Base-by-base conservation (phyloP, 1,140 invertebrate species). In the Pemphigus obesinymphae region DNA sequence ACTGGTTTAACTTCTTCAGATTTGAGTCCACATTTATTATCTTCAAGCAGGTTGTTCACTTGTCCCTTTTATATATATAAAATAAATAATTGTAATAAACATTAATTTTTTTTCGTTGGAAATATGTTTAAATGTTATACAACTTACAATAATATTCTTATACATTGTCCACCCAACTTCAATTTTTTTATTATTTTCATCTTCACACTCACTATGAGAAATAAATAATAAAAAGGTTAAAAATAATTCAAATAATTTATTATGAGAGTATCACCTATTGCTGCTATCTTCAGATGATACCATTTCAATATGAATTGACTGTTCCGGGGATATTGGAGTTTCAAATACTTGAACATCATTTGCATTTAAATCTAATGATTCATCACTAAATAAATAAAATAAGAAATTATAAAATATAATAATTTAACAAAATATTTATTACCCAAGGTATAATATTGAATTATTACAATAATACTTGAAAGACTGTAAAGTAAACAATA, bases 141-240 rank as follows among this genome's bases (percentile, higher is more conserved):
- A 43, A 82, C 83, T 83, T 81, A 83, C 83, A 55, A 83, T 34
- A 61, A 83, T 82, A 81, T 82, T 83, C 50, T 83, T 81, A 34
- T 83, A 83, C 82, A 83, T 83, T 26, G 83, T 83, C 82, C 82
- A 83, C 4, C 83, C 83, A 10, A 83, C 66, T 82, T 81, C 76
- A 82, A 78, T 61, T 70, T 83, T 43, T 31, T 61, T 48, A 17
- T 75, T 45, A 53, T 82, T 78, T 29, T 68, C 15, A 53, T 66
- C 29, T 31, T 68, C 73, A 40, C 34, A 58, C 17, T 68, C 58
- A 83, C 76, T 83, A 37, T 50, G 7, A 58, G 29, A 53, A 37
- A 45, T n/a, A 45, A 45, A 45, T 7, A 45, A 45, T 40, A 40
- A 45, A 6, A 45, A 45, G 13, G 13, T 45, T 6, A 45, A n/a